These are phyloP conservation scores for Gnathochromis pfefferi DNA, from an alignment of 2,113 vertebrate species.

Conservation along the genomic window DNA sequence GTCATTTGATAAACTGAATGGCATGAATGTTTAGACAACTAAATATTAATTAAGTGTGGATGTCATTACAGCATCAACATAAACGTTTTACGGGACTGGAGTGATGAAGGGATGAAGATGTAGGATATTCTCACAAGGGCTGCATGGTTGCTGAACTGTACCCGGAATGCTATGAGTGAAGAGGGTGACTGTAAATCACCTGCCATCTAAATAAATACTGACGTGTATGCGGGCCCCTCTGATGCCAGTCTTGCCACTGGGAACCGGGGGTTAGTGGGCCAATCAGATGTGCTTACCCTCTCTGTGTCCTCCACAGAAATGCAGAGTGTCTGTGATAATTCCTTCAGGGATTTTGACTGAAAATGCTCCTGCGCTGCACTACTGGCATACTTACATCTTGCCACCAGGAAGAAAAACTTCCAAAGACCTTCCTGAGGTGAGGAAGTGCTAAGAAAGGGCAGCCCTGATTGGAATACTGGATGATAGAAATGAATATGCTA, in stretches of 20 bases:
- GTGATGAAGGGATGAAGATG: not conserved
- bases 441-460: not conserved
- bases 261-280: slow-evolving; percentile 29
- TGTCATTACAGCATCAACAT: not conserved
- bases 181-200: not conserved
- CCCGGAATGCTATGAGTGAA: not conserved
- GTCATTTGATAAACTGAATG: not conserved
- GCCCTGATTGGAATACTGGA: not conserved
- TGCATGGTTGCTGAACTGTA: not conserved
- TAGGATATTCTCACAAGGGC: not conserved
- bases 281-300: slow-evolving; percentile 36
- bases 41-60: not conserved
- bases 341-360: slow-evolving; percentile 47
- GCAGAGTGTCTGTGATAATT: slow-evolving; percentile 46
- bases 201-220: not conserved
- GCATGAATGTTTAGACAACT: not conserved
- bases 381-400: slow-evolving; percentile 9
- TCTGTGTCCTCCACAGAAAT: slow-evolving; percentile 43
- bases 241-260: not conserved
- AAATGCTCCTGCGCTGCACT: slow-evolving; percentile 12
- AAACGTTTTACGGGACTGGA: not conserved
- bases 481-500: not conserved
- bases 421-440: not conserved
- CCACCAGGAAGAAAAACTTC: not conserved
- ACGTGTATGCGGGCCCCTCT: not conserved